A percentile compares a stretch with the other conserved stretches of the same genome.
Conservation (phyloP, 2,888 invertebrate genomes). For the Drosophila affinis region DNA sequence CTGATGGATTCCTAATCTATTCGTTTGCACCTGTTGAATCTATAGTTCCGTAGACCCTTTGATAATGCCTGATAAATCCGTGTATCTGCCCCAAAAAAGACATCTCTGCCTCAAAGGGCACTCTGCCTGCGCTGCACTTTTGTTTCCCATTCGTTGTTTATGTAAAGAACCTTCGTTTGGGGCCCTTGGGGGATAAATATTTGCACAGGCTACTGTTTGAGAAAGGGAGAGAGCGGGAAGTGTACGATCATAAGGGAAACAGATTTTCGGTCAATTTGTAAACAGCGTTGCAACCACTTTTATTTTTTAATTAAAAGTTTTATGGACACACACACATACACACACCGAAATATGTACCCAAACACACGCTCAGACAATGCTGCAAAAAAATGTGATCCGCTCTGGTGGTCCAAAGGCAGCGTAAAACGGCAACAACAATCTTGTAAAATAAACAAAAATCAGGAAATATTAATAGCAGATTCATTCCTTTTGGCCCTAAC, state of each 20-base stretch:
- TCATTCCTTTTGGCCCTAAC: slow-evolving; percentile 30
- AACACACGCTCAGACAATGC: slow-evolving; percentile 14
- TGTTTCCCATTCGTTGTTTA: slow-evolving; percentile 51
- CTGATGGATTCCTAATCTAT: neutral
- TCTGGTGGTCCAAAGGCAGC: slow-evolving; percentile 56
- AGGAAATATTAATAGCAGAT: slow-evolving; percentile 58
- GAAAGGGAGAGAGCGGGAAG: slow-evolving; percentile 5
- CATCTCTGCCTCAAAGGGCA: neutral
- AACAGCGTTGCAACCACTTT: slow-evolving; percentile 59
- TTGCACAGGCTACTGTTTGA: slow-evolving; percentile 68
- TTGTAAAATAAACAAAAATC: slow-evolving; percentile 55
- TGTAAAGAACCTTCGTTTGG: slow-evolving; percentile 7
- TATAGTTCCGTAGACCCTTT: neutral
- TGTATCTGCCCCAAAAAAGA: neutral
- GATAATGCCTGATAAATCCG: neutral
- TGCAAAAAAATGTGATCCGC: slow-evolving; percentile 28
- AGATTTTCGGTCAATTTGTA: slow-evolving; percentile 44
- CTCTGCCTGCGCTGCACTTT: slow-evolving; percentile 45
- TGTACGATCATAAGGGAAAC: slow-evolving; percentile 10
- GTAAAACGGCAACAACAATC: slow-evolving; percentile 14
- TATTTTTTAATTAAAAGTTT: slow-evolving; percentile 70
- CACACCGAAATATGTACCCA: slow-evolving; percentile 16
- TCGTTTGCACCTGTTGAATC: neutral
- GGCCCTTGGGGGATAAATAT: slow-evolving; percentile 55
- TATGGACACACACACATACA: slow-evolving; percentile 38